Conservation (phyloP, 1,140 invertebrate species). For the Drosophila seguyi region DNA sequence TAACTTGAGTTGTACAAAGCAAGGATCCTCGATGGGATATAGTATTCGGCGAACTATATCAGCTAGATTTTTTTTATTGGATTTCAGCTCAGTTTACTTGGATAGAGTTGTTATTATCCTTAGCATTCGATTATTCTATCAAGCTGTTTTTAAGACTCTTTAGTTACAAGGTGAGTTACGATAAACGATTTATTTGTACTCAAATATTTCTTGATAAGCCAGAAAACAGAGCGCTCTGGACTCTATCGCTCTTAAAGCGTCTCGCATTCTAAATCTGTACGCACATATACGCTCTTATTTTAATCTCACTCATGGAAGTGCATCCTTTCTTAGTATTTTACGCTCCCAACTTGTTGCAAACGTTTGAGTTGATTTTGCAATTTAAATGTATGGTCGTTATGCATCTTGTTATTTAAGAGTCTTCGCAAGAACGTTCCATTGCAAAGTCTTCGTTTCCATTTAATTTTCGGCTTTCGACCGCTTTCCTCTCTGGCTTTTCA, state of each 20-base stretch:
- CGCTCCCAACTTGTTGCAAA: background rate
- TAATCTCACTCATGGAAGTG: background rate
- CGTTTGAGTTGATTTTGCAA: background rate
- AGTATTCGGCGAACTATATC: background rate
- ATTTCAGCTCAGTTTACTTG: no score
- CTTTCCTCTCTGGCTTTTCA: slow-evolving; percentile 9
- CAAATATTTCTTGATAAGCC: no score
- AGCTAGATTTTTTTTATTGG: background rate
- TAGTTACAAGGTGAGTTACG: no score
- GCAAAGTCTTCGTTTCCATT: background rate
- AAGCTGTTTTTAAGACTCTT: no score
- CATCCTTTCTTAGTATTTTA: background rate
- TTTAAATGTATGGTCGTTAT: background rate
- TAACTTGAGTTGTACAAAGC: background rate
- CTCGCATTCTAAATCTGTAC: no score
- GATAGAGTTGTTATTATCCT: background rate
- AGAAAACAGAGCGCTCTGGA: no score
- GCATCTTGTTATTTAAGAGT: background rate
- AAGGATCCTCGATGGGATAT: background rate
- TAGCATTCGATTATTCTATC: background rate
- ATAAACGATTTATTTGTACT: no score
- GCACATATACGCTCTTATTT: no score
- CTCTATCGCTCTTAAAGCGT: no score
- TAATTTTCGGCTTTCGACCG: slow-evolving; percentile 14
- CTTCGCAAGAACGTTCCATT: no score